Conservation (phyloP, 1,140 invertebrate genomes). For the Anastatus disparis region DNA sequence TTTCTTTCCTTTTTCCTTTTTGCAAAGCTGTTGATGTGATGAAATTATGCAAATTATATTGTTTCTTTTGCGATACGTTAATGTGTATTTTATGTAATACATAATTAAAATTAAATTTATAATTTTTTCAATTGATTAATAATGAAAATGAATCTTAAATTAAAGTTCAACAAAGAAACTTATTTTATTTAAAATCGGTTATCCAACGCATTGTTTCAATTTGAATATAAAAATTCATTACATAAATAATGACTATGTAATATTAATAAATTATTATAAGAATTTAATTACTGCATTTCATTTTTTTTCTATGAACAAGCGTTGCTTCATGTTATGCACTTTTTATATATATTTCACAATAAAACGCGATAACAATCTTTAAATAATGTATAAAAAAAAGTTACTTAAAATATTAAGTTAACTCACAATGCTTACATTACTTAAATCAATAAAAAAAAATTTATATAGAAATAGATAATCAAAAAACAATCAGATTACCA, state of each 20-base stretch:
- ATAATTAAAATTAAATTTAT: too few species aligned
- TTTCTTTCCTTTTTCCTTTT: neutral
- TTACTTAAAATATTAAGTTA: neutral
- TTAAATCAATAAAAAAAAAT: neutral
- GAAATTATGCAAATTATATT: neutral
- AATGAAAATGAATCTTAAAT: too few species aligned
- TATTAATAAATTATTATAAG: slow-evolving; percentile 3
- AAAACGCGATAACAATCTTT: slow-evolving; percentile 1
- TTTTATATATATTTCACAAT: slow-evolving; percentile 14
- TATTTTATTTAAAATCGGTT: too few species aligned
- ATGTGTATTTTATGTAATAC: too few species aligned
- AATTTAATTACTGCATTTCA: slow-evolving; percentile 14
- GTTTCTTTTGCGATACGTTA: too few species aligned
- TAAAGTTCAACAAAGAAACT: too few species aligned
- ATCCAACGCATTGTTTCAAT: too few species aligned
- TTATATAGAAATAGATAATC: too few species aligned
- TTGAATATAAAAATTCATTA: neutral
- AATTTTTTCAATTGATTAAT: too few species aligned
- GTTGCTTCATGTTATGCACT: neutral
- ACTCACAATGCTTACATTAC: neutral
- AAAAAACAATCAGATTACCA: too few species aligned
- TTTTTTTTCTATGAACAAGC: neutral
- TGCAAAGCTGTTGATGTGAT: neutral
- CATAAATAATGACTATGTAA: neutral
- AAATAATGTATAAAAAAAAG: neutral